These are phyloP conservation scores for Caenorhabditis panamensis DNA, from an alignment of 2,888 invertebrate genomes.

Conservation along the genomic window DNA sequence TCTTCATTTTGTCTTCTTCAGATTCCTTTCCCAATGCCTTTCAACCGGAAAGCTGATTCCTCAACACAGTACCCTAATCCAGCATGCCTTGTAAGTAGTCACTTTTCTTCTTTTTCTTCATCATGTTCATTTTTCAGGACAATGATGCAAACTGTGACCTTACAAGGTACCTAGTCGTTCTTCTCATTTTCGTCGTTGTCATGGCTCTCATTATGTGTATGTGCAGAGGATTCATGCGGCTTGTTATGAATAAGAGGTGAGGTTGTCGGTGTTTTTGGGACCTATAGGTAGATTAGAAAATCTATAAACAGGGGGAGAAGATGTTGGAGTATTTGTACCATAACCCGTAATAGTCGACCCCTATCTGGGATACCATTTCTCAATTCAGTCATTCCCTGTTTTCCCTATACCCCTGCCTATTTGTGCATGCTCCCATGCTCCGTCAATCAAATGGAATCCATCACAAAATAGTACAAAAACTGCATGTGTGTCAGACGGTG, in stretches of 20 bases:
- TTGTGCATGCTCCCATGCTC: conserved; percentile 13
- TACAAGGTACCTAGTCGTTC: conserved; percentile 29
- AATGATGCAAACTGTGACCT: conserved; percentile 47
- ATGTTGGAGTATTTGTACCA: no score
- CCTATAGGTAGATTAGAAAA: no score
- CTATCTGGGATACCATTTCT: no score
- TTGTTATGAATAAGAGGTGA: conserved; percentile 30
- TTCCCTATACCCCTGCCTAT: neutral
- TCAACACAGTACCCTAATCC: conserved; percentile 13
- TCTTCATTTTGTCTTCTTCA: neutral
- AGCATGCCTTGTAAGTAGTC: conserved; percentile 24
- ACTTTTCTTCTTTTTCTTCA: no score
- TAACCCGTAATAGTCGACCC: no score
- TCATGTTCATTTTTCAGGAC: no score
- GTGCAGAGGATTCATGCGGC: conserved; percentile 25
- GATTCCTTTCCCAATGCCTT: conserved; percentile 33
- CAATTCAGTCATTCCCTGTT: neutral
- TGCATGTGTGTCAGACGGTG: conserved; percentile 3
- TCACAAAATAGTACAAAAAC: conserved; percentile 43
- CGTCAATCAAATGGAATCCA: neutral
- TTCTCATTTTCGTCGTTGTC: conserved; percentile 25
- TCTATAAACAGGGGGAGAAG: no score
- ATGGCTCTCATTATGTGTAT: conserved; percentile 39
- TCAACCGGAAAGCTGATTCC: neutral
- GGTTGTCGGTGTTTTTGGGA: neutral